A percentile compares a stretch with the other conserved stretches of the same genome.
These are phyloP conservation scores for Chrysemys picta DNA, from an alignment of 2,113 vertebrate species.

Conservation along the genomic window DNA sequence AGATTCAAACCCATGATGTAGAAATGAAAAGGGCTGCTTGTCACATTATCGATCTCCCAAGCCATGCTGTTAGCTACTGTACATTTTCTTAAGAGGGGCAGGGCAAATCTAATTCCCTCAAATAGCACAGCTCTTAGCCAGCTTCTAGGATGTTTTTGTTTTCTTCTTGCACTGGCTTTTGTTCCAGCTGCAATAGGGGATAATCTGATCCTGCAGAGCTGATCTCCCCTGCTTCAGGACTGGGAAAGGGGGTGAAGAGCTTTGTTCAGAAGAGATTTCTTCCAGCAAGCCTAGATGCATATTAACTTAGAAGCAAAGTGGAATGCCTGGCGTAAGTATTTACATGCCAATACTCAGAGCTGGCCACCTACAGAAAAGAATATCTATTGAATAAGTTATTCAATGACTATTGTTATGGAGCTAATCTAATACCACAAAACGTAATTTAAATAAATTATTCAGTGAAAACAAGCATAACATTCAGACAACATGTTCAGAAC, in stretches of 20 bases:
- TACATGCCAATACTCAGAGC: not conserved
- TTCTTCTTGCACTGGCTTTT: not conserved
- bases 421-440: not conserved
- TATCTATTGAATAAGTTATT: not conserved
- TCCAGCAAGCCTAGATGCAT: not conserved
- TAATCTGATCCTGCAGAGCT: not conserved
- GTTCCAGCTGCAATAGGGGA: not conserved
- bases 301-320: not conserved
- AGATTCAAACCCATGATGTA: no score
- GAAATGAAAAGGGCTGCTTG: not conserved
- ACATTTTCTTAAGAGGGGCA: not conserved
- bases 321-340: not conserved
- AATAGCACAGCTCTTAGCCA: not conserved
- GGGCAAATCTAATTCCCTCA: not conserved
- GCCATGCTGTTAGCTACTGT: not conserved
- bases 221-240: not conserved
- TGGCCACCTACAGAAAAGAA: not conserved
- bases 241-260: not conserved
- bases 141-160: not conserved
- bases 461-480: not conserved
- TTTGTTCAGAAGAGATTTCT: not conserved
- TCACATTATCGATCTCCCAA: not conserved
- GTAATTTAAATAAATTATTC: not conserved
- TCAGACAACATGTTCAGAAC: not conserved
- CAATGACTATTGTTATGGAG: not conserved